These are phyloP conservation scores for Champsocephalus gunnari DNA, from an alignment of 2,797 vertebrate species.

Conservation along the genomic window DNA sequence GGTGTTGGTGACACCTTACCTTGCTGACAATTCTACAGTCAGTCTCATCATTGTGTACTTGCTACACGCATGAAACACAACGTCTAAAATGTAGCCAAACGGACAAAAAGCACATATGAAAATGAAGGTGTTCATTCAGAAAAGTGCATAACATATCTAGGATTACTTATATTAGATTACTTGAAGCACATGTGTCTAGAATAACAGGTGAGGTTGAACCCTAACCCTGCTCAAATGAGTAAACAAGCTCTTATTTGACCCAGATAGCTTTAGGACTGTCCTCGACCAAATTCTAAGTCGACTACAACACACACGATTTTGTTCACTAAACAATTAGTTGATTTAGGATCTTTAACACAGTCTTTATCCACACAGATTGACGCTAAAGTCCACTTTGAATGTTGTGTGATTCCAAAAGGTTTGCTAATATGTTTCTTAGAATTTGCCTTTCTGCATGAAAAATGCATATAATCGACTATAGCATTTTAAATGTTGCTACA, in stretches of 20 bases:
- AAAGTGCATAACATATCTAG: background rate
- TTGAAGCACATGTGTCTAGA: background rate
- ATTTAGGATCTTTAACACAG: no score
- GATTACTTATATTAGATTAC: no score
- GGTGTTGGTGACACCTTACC: background rate
- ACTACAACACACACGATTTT: no score
- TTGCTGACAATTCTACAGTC: background rate
- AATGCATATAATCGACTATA: background rate
- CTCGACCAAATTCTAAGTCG: no score
- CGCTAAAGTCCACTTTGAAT: no score
- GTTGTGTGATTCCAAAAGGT: no score
- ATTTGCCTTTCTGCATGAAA: no score
- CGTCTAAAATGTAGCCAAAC: background rate
- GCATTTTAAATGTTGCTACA: background rate
- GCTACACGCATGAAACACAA: background rate
- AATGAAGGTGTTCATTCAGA: background rate
- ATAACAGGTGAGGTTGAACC: background rate
- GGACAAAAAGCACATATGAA: background rate
- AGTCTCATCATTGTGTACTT: background rate
- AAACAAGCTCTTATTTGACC: background rate
- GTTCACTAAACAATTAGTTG: no score
- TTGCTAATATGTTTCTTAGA: no score
- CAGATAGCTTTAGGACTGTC: background rate
- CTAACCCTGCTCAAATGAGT: background rate
- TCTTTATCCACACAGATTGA: no score